Conservation (phyloP, 1,140 invertebrate genomes). For the Drosophila setifemur region DNA sequence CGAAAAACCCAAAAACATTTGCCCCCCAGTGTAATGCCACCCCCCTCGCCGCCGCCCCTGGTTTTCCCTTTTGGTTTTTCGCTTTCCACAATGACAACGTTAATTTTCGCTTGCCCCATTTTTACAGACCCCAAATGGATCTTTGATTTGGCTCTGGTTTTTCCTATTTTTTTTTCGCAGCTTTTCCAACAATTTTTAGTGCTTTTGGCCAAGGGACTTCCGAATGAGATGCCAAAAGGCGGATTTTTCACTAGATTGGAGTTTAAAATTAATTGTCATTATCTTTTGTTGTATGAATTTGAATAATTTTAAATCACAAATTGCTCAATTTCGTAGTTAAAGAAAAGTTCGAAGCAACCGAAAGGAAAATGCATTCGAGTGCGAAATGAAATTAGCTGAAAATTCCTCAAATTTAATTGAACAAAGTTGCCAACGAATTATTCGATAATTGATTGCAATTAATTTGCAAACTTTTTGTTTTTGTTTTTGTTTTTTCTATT, state of each 20-base stretch:
- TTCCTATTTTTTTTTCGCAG: not conserved
- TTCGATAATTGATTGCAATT: constrained; percentile 43
- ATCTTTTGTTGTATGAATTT: too few species aligned
- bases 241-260: not conserved
- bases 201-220: not conserved
- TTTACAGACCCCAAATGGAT: constrained; percentile 17
- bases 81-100: constrained; percentile 23
- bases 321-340: too few species aligned
- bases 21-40: not conserved
- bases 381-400: constrained; percentile 31
- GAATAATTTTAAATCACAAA: too few species aligned
- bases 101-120: constrained; percentile 24
- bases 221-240: not conserved
- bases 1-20: constrained; percentile 25
- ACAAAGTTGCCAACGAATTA: constrained; percentile 17
- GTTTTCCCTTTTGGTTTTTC: not conserved
- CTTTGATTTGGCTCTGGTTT: constrained; percentile 16
- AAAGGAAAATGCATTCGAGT: constrained; percentile 16
- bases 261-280: not conserved
- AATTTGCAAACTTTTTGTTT: constrained; percentile 39
- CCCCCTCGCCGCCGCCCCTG: not conserved
- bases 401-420: constrained; percentile 36
- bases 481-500: too few species aligned
- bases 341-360: too few species aligned
- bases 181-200: not conserved